These are phyloP conservation scores for Babylonia areolata DNA, from an alignment of 1,140 invertebrate species.

Conservation along the genomic window DNA sequence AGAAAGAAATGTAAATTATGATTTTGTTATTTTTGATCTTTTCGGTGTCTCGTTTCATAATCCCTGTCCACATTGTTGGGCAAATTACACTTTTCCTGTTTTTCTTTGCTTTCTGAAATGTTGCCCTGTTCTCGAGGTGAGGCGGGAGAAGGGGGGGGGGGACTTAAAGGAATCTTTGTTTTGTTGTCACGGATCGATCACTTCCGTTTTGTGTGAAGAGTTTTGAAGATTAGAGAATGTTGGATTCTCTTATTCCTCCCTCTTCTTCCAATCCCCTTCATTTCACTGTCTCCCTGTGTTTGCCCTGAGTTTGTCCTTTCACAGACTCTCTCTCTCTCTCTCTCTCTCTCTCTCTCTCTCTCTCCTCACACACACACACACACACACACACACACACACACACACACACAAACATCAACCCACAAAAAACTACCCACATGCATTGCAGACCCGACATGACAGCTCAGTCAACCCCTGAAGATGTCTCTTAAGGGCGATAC, in stretches of 20 bases:
- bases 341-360: conserved; percentile 11
- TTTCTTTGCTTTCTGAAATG: neutral
- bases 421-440: neutral
- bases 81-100: neutral
- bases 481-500: too few relatives aligned
- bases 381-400: neutral
- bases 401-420: too few relatives aligned
- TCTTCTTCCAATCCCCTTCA: neutral
- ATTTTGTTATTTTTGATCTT: neutral
- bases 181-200: too few relatives aligned
- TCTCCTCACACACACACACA: neutral
- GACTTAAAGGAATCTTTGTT: too few relatives aligned
- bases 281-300: neutral
- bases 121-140: too few relatives aligned
- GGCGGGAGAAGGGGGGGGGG: too few relatives aligned
- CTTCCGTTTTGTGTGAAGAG: too few relatives aligned
- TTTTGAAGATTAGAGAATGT: too few relatives aligned
- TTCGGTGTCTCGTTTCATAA: neutral
- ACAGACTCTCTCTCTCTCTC: neutral
- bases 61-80: neutral
- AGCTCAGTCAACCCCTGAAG: too few relatives aligned
- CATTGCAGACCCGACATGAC: too few relatives aligned
- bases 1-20: conserved; percentile 5
- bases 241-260: neutral
- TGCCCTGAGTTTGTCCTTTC: neutral